phyloP scores from a whole-genome alignment of 2,888 invertebrate species.

The Julus scanicus region DNA sequence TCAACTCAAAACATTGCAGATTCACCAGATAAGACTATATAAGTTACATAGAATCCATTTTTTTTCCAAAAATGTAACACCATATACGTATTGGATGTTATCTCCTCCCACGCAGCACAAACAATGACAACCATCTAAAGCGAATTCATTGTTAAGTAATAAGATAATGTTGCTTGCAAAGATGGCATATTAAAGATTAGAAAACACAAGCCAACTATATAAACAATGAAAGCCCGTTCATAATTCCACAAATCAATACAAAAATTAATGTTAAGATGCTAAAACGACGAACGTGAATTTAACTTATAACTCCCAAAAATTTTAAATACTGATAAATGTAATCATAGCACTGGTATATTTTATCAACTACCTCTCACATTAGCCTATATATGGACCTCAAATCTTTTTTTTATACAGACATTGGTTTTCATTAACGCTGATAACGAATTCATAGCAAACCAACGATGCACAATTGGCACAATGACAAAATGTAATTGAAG shows the following conservation, averaged over 20 bases:
- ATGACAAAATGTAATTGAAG: background rate
- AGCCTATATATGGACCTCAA: background rate
- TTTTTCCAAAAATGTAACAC: too few species aligned
- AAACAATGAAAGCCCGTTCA: background rate
- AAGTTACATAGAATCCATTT: too few species aligned
- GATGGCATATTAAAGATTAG: too few species aligned
- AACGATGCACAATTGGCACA: background rate
- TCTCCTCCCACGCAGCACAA: too few species aligned
- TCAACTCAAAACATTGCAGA: too few species aligned
- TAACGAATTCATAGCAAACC: background rate
- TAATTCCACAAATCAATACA: background rate
- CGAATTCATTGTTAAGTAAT: background rate
- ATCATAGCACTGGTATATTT: too few species aligned
- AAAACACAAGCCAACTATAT: too few species aligned
- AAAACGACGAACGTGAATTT: too few species aligned
- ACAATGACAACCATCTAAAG: conserved; percentile 1
- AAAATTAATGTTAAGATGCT: background rate
- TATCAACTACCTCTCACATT: too few species aligned
- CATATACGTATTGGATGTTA: background rate
- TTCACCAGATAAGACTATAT: too few species aligned
- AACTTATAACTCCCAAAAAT: background rate
- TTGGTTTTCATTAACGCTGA: background rate
- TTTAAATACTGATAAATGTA: background rate
- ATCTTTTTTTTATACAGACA: background rate
- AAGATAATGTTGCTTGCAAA: background rate